Evolutionary conservation across 1,140 invertebrate species (phyloP).

Genomic region (Coptotermes formosanus): DNA sequence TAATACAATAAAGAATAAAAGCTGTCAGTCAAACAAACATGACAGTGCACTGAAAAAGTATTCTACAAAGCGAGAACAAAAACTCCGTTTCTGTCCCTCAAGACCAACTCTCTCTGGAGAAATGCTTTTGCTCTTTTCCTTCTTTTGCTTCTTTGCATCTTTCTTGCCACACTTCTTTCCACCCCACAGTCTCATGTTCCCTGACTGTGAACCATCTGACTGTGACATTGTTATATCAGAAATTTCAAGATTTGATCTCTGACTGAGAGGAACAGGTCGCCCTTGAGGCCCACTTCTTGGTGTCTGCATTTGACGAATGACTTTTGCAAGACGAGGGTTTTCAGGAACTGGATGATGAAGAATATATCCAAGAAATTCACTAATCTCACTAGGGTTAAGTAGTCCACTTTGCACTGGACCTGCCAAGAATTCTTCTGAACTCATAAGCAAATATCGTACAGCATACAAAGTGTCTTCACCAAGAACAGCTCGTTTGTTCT

Average conservation of each 20-base stretch:
- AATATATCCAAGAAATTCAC: conserved; percentile 40
- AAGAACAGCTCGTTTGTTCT: conserved; percentile 61
- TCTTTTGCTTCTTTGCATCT: conserved; percentile 44
- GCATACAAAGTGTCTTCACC: conserved; percentile 61
- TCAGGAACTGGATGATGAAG: conserved; percentile 1
- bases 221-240: not conserved
- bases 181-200: not conserved
- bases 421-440: conserved; percentile 56
- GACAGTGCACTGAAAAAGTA: conserved; percentile 48
- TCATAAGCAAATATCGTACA: conserved; percentile 64
- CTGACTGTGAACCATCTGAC: not conserved
- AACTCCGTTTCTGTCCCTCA: conserved; percentile 34
- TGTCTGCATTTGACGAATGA: conserved; percentile 47
- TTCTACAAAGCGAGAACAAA: conserved; percentile 47
- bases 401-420: conserved; percentile 49
- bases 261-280: conserved; percentile 34
- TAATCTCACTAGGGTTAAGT: conserved; percentile 45
- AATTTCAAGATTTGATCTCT: conserved; percentile 35
- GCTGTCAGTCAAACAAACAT: conserved; percentile 49
- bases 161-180: conserved; percentile 41
- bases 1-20: not conserved
- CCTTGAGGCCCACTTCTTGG: conserved; percentile 43
- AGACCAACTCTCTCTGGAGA: not conserved
- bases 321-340: conserved; percentile 33
- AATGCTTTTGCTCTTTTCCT: not conserved